Conservation (phyloP, 2,797 vertebrate genomes). For the Helicolenus hilgendorfi region DNA sequence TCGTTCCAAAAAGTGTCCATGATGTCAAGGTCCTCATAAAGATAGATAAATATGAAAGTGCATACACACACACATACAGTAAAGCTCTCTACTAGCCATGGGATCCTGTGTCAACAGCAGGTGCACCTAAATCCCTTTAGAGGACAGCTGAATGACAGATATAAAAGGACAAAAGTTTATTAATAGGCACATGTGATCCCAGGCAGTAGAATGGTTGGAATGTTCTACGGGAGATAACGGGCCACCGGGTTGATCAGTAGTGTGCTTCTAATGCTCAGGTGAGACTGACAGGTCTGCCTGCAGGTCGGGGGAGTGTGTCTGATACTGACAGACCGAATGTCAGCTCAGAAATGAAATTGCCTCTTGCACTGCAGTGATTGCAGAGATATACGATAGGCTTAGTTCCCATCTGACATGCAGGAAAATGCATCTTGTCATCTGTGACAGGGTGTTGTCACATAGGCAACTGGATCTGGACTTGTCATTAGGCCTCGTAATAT, state of each 20-base stretch:
- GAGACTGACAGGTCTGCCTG: slow-evolving; percentile 63
- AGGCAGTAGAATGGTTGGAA: slow-evolving; percentile 48
- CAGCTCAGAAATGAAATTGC: slow-evolving; percentile 47
- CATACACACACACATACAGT: not conserved
- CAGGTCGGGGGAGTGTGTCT: slow-evolving; percentile 20
- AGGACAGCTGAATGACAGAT: slow-evolving; percentile 74
- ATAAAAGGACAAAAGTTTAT: slow-evolving; percentile 63
- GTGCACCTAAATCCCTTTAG: slow-evolving; percentile 59
- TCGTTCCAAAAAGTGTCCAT: not conserved
- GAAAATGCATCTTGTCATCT: slow-evolving; percentile 56
- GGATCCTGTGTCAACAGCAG: slow-evolving; percentile 65
- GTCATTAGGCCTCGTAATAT: slow-evolving; percentile 15
- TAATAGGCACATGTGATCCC: slow-evolving; percentile 63
- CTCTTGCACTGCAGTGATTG: slow-evolving; percentile 33
- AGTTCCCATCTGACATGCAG: slow-evolving; percentile 41
- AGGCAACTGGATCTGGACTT: slow-evolving; percentile 8
- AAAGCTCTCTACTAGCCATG: slow-evolving; percentile 24
- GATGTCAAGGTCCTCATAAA: slow-evolving; percentile 16
- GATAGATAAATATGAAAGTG: not conserved
- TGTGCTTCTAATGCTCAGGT: slow-evolving; percentile 44
- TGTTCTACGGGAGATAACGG: slow-evolving; percentile 41
- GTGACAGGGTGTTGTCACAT: slow-evolving; percentile 61
- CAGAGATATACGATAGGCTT: slow-evolving; percentile 29
- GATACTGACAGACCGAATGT: slow-evolving; percentile 40
- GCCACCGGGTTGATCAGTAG: slow-evolving; percentile 24